Base-by-base conservation (phyloP, 2,888 invertebrate species). In the Eumerus sabulonum region DNA sequence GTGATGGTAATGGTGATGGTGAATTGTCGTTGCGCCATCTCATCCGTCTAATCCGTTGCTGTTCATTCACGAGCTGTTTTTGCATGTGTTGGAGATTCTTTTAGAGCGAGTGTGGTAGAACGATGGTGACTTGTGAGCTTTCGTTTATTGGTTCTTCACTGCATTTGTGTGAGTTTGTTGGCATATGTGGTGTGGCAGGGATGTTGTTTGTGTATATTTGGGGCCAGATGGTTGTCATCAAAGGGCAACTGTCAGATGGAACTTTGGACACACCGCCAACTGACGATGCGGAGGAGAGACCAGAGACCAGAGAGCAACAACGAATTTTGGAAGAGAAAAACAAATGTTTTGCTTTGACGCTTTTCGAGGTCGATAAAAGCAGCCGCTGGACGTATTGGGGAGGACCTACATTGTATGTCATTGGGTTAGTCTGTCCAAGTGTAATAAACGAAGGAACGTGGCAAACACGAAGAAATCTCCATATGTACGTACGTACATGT, bases 11-110 rank as follows among this genome's bases (percentile, higher is more conserved):
- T 27, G 27, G 27, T 27, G 27, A 27, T 27, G 27, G 67, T 67
- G 59, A 73, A 59, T 73, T 73, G 67, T 57, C 63, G 77, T 77
- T 77, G 73, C 77, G 72, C 73, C 64, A 67, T 48, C 18, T 16
- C 2, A 12, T 38, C n/a, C 40, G 27, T 27, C 27, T 27, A 27
- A 4, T 7, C 7, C 27, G 27, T 13, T 9, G 35, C 11, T 38
- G 40, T 14, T 9, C 17, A 12, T 11, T 14, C 45, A 2, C 51
- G 14, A 62, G 27, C 27, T 27, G 27, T 40, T 7, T 40, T 11
- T 11, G 44, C n/a, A n/a, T 67, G 66, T 72, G 35, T 16, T 12
- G 27, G 44, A 53, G 54, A 66, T 60, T 50, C 9, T 16, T 12
- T 18, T 38, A 9, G 44, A 35, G n/a, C 14, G 56, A 57, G 54